Base-by-base conservation (phyloP, 1,140 invertebrate genomes). In the Caenorhabditis latens region DNA sequence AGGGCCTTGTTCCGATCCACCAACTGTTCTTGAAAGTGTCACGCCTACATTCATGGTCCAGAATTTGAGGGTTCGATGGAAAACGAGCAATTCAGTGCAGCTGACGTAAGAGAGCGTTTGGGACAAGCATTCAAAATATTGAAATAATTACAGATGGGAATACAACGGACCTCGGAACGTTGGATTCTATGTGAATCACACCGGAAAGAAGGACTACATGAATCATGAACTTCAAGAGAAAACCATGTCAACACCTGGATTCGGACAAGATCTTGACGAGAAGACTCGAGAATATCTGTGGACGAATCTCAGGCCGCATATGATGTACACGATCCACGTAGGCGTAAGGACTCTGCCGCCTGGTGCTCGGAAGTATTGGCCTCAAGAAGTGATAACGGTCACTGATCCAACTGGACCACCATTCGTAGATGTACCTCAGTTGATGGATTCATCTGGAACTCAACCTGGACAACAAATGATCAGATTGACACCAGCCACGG, bases 401-500 rank as follows among this genome's bases (percentile, higher is more conserved):
- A 92, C 91, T 2, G 92, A 92, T 86, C 89, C 92, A 11, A 89
- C 91, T 16, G 91, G 92, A 5, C 91, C 91, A 46, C 91, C 91
- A 13, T 89, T 92, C 55, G 92, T 92, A n/a, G 91, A 92, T 19
- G 86, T 85, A 6, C 91, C 91, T 1, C 85, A 87, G 65, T 90
- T 92, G 57, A 79, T 91, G 5, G 89, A 92, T 42, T 91, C 91
- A 2, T 48, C 40, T 50, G n/a, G 57, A 90, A 53, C 87, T 84
- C 32, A 46, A 67, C 46, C 50, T 87, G 61, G 88, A 53, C 85
- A 87, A 67, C 88, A 93, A 99, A 90, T 96, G 96, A 4, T 96
- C 97, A 94, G 97, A 53, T 63, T 87, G 43, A 57, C 42, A 11
- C 86, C 83, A 9, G 58, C 98, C 0, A 98, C 96, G 0, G 97